phyloP scores from a whole-genome alignment of 2,888 invertebrate genomes.

The Drosophila atripex region DNA sequence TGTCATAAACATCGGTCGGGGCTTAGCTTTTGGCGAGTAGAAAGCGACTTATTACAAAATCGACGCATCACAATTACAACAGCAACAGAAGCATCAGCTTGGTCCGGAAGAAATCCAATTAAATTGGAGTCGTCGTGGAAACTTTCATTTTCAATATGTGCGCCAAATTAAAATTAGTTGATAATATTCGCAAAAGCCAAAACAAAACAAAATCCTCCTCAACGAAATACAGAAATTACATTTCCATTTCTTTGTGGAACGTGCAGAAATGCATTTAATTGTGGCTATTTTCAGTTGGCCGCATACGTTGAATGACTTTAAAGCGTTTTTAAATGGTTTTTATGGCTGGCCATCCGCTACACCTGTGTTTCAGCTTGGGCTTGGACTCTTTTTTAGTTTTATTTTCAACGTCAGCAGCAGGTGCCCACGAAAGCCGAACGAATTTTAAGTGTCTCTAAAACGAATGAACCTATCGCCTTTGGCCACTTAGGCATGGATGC shows the following conservation, averaged over 20 bases:
- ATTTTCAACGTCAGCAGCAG: conserved; percentile 13
- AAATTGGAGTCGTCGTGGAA: conserved; percentile 69
- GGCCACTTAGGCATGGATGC: background rate
- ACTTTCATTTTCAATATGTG: conserved; percentile 77
- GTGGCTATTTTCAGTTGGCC: conserved; percentile 52
- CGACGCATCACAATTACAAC: conserved; percentile 59
- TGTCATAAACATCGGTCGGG: conserved; percentile 55
- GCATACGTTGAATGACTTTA: conserved; percentile 63
- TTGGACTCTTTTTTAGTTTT: background rate
- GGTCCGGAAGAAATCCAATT: conserved; percentile 62
- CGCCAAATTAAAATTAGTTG: conserved; percentile 71
- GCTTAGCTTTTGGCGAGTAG: conserved; percentile 50
- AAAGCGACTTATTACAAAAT: conserved; percentile 58
- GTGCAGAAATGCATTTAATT: conserved; percentile 76
- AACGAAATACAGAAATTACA: conserved; percentile 27
- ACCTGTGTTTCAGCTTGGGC: background rate
- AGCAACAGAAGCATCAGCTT: conserved; percentile 21
- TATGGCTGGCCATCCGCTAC: conserved; percentile 25
- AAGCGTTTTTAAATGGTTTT: conserved; percentile 59
- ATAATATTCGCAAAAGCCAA: conserved; percentile 39
- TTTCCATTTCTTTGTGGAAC: conserved; percentile 49
- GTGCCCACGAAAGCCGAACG: conserved; percentile 48
- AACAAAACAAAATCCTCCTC: background rate
- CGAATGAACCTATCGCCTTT: conserved; percentile 18
- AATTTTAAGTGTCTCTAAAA: conserved; percentile 40